A percentile compares a stretch with the other conserved stretches of the same genome.
These are phyloP conservation scores for Lasioglossum albipes DNA, from an alignment of 1,140 invertebrate species.

Conservation along the genomic window DNA sequence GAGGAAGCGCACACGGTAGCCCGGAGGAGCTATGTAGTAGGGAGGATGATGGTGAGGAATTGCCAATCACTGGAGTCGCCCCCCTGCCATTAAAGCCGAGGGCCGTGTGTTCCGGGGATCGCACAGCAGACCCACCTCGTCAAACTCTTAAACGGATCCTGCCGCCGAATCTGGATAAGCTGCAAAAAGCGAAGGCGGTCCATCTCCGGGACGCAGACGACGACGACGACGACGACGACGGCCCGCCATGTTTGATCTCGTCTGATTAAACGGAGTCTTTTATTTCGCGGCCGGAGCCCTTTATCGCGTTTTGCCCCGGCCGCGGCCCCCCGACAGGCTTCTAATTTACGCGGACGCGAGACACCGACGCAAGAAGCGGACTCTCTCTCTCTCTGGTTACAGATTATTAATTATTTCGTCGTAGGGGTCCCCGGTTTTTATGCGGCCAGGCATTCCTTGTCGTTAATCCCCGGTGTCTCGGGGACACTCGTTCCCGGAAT, in stretches of 20 bases:
- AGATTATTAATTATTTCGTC: constrained; percentile 18
- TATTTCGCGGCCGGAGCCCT: neutral
- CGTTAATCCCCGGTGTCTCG: neutral
- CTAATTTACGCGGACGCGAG: constrained; percentile 17
- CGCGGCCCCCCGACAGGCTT: neutral
- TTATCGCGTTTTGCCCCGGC: neutral
- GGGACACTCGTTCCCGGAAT: no score
- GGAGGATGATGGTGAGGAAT: neutral
- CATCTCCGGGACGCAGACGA: neutral
- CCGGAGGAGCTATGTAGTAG: constrained; percentile 1
- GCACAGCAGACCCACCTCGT: constrained; percentile 12
- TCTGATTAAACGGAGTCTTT: constrained; percentile 29
- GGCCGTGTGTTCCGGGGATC: constrained; percentile 18
- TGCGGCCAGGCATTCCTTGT: neutral
- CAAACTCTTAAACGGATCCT: constrained; percentile 43
- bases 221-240: no score
- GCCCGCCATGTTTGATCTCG: constrained; percentile 28
- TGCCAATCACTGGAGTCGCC: no score
- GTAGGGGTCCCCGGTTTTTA: neutral
- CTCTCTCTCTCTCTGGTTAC: neutral
- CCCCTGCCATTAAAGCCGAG: constrained; percentile 59
- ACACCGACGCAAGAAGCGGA: neutral
- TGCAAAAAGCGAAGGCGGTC: constrained; percentile 15
- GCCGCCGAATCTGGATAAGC: constrained; percentile 36
- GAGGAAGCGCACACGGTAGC: constrained; percentile 66